Evolutionary conservation across 2,113 vertebrate genomes (phyloP).

Genomic region (Numida meleagris): DNA sequence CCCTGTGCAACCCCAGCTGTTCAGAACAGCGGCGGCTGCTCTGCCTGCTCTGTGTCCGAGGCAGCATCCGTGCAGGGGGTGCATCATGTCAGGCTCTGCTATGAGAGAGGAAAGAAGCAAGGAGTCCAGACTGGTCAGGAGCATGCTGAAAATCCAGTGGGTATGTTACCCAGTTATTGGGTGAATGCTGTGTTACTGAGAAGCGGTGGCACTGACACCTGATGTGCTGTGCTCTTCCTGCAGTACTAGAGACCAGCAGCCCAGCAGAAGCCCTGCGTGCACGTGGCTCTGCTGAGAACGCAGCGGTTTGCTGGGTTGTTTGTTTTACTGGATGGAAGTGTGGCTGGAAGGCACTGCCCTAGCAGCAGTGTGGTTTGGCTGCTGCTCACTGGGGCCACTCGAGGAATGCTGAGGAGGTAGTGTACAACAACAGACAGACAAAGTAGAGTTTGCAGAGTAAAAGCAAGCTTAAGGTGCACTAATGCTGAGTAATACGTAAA

Average conservation of each 20-base stretch:
- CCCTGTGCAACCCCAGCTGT: rapidly evolving
- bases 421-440: not conserved
- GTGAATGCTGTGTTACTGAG: not conserved
- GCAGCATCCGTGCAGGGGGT: rapidly evolving
- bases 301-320: not conserved
- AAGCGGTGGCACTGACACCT: not conserved
- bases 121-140: not conserved
- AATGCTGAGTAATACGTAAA: not conserved
- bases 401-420: not conserved
- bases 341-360: not conserved
- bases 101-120: not conserved
- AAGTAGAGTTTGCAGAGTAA: not conserved
- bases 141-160: not conserved
- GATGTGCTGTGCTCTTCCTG: not conserved
- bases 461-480: not conserved
- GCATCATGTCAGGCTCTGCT: not conserved
- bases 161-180: not conserved
- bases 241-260: rapidly evolving
- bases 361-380: not conserved
- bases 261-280: not conserved
- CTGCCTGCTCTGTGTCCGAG: not conserved
- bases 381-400: not conserved
- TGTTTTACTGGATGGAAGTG: not conserved
- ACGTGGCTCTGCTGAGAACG: not conserved
- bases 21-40: not conserved